Base-by-base conservation (phyloP, 2,888 invertebrate species). In the Philaethria dido region DNA sequence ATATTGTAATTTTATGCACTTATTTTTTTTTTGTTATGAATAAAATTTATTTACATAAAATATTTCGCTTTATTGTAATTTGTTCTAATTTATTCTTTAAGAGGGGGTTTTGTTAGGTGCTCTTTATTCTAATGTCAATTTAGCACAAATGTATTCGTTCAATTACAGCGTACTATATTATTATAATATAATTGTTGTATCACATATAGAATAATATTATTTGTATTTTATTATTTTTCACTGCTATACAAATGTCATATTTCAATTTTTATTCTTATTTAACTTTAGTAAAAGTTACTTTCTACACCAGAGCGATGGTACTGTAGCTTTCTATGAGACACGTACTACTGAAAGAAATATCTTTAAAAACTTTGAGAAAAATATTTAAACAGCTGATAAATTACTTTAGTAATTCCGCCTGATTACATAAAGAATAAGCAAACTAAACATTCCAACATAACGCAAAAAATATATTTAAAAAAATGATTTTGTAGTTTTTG, bases 61-160 rank as follows among this genome's bases (percentile, higher is more conserved):
- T 67, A 62, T 67, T 57, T 57, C 20, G 50, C 62, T 64, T 39
- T 62, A 57, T 20, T n/a, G 29, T 55, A 47, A 57, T 11, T 22
- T 42, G 0, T 42, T 42, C n/a, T 22, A n/a, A 42, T 42, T 22
- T 57, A 57, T 57, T 57, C n/a, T 57, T 57, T 42, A 25, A 16
- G 22, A 39, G 20, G 13, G 4, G 22, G 42, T n/a, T 16, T 22
- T 57, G 22, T 61, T 62, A 66, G 69, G 69, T 70, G 70, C 70
- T 69, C 57, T 62, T 42, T 69, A 66, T 64, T 66, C 25, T 57
- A 62, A 29, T 16, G 33, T 57, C 45, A 64, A 50, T 60, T 60
- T 64, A 66, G 66, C 68, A 70, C 70, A 70, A 70, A 68, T 70
- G 60, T 70, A 63, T 68, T 63, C 50, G 42, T 62, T 47, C 50